phyloP scores from a whole-genome alignment of 2,113 vertebrate species.

The Microtus montanus region DNA sequence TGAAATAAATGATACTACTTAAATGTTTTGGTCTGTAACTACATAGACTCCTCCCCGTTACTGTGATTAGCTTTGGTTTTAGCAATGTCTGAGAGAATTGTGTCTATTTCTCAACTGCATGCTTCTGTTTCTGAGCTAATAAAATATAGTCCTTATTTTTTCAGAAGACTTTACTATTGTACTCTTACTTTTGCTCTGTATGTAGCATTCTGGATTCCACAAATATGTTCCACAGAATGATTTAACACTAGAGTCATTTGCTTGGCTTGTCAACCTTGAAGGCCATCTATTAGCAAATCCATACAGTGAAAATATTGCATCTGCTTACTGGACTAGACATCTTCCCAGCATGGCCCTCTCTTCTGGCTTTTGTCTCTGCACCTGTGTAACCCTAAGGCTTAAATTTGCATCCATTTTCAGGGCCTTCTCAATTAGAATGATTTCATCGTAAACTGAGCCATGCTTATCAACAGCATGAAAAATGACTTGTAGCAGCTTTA shows the following conservation, averaged over 20 bases:
- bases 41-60: background rate
- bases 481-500: background rate
- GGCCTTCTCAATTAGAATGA: background rate
- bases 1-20: background rate
- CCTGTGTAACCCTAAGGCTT: background rate
- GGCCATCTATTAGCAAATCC: background rate
- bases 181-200: background rate
- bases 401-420: background rate
- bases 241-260: background rate
- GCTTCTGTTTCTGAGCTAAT: background rate
- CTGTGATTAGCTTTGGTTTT: background rate
- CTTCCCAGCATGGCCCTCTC: background rate
- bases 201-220: background rate
- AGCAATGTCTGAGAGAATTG: background rate
- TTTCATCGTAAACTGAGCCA: slow-evolving; percentile 35
- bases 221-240: background rate
- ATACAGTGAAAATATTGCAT: background rate
- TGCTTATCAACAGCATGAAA: background rate
- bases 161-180: background rate
- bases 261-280: background rate
- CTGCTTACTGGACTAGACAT: background rate
- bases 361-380: background rate
- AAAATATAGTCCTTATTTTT: background rate
- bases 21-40: background rate
- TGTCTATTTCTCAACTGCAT: background rate